Evolutionary conservation across 2,888 invertebrate genomes (phyloP).

Genomic region (Cylindroiulus punctatus): DNA sequence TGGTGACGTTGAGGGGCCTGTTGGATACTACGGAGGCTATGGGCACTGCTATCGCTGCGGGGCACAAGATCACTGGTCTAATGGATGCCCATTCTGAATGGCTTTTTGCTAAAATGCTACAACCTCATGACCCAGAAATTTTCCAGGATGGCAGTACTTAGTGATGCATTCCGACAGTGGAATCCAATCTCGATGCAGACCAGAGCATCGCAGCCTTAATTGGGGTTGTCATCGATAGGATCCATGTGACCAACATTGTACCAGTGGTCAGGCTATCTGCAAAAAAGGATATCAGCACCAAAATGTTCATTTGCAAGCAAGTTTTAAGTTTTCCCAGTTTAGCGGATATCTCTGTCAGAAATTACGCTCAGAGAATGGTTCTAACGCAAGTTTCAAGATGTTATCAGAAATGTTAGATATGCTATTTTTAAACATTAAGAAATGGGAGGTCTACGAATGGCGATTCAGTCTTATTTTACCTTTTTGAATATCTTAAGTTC

Average conservation of each 20-base stretch:
- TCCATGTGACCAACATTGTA: background rate
- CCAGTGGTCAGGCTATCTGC: background rate
- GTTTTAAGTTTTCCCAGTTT: too few relatives aligned
- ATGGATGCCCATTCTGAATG: slow-evolving; percentile 62
- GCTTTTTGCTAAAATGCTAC: background rate
- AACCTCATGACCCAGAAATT: background rate
- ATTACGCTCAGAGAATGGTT: too few relatives aligned
- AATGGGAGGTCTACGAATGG: too few relatives aligned
- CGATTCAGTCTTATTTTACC: too few relatives aligned
- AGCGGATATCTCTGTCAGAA: too few relatives aligned
- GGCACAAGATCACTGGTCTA: slow-evolving; percentile 63
- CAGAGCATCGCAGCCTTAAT: background rate
- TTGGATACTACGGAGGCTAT: slow-evolving; percentile 63
- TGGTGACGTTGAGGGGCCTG: slow-evolving; percentile 61
- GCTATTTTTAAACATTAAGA: too few relatives aligned
- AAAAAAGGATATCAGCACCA: background rate
- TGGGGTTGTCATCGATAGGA: background rate
- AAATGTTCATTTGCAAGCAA: too few relatives aligned
- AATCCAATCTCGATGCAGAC: background rate
- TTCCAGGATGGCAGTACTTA: background rate
- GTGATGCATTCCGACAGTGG: background rate
- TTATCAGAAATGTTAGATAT: too few relatives aligned
- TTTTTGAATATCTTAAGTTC: too few relatives aligned
- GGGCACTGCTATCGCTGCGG: slow-evolving; percentile 64
- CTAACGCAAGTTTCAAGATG: too few relatives aligned